Base-by-base conservation (phyloP, 1,140 invertebrate species). In the Drosophila takahashii region DNA sequence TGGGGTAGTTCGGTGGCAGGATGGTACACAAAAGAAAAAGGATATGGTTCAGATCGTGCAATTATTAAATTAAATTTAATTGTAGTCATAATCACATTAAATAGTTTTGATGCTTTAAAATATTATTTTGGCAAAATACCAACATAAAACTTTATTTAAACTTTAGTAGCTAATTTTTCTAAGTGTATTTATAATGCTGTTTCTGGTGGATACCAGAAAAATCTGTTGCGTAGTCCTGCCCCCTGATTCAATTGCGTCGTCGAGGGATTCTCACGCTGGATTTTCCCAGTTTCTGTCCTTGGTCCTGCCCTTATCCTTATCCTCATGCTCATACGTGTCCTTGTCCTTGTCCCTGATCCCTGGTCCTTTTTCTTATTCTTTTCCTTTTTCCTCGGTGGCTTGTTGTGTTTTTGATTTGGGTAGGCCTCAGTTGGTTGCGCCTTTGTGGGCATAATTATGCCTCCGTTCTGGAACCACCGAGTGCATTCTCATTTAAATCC, bases 401-500 rank as follows among this genome's bases (percentile, higher is more conserved):
- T 53, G 77, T 84, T 73, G 69, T 75, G 34, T 51, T 59, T 66
- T 87, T 85, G 81, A 85, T 87, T 85, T 85, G 81, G 81, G 83
- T 84, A 85, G 81, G 66, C 77, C 81, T 78, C 57, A 29, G 29
- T 42, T 41, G 44, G 57, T 73, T 67, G 57, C 56, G 56, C 48
- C 69, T 57, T 66, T 58, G 58, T 72, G 66, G 54, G 44, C 70
- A 50, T 58, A 45, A 77, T 79, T 79, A 47, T 80, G 51, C 67
- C 51, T 70, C 50, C 34, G 42, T 36, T 54, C 65, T 66, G 61
- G 61, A 53, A 57, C 29, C 34, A 58, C 48, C 62, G 26, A 74
- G 15, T 85, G 81, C 83, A 85, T 87, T 85, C 78, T 45, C 79
- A 85, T 85, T 85, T 48, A 86, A 85, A 85, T 85, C 52, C 18